A percentile compares a stretch with the other conserved stretches of the same genome.
These are phyloP conservation scores for Parazoanthus atlanticus DNA, from an alignment of 92 coral and sea anemone species.

Conservation along the genomic window DNA sequence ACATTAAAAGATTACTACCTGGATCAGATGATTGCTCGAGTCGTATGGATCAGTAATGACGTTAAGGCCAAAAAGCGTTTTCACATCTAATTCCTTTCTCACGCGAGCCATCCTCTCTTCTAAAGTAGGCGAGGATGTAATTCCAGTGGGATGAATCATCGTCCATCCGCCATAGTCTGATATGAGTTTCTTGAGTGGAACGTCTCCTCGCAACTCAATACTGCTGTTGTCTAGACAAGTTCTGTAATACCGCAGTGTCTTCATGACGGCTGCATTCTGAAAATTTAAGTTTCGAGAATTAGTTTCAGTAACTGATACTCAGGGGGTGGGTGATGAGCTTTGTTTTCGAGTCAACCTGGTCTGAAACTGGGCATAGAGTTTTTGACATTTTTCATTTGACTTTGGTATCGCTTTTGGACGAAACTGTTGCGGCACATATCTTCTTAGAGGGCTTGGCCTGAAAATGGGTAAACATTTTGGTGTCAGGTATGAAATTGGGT, in stretches of 20 bases:
- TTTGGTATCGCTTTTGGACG: too few relatives aligned
- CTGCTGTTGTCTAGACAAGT: constrained; percentile 36
- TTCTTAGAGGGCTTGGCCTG: too few relatives aligned
- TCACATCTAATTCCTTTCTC: constrained; percentile 29
- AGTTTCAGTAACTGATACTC: too few relatives aligned
- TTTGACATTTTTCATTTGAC: too few relatives aligned
- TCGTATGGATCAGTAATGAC: constrained; percentile 52
- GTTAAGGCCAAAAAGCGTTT: constrained; percentile 38
- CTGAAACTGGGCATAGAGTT: too few relatives aligned
- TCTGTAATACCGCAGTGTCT: constrained; percentile 44
- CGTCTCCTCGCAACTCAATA: constrained; percentile 39
- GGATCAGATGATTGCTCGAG: constrained; percentile 51
- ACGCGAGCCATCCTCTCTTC: constrained; percentile 45
- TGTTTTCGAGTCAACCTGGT: too few relatives aligned
- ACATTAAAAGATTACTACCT: constrained; percentile 7
- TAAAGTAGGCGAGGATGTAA: background rate
- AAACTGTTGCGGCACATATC: too few relatives aligned
- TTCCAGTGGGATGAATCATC: constrained; percentile 41
- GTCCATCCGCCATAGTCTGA: constrained; percentile 54
- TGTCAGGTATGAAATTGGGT: too few relatives aligned
- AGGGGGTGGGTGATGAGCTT: too few relatives aligned
- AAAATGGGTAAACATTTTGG: too few relatives aligned
- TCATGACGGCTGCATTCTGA: constrained; percentile 64
- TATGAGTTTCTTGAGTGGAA: constrained; percentile 44
- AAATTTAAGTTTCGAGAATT: background rate